Evolutionary conservation across 2,888 invertebrate species (phyloP).

Genomic region (Caenorhabditis sp.): DNA sequence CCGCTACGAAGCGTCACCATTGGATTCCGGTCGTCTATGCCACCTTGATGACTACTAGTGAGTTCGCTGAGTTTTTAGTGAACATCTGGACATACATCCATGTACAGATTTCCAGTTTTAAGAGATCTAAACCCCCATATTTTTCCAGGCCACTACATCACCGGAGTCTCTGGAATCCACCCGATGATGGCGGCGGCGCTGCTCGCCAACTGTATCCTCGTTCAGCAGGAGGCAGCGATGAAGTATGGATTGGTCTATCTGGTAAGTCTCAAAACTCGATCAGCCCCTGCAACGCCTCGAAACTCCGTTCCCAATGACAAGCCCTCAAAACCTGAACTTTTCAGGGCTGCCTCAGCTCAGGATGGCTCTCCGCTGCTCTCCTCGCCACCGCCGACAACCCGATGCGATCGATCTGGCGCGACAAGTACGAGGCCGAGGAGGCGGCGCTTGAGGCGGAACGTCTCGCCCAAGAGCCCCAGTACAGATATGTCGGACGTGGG

Average conservation of each 20-base stretch:
- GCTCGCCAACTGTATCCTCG: neutral
- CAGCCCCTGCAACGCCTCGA: no score
- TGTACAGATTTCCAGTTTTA: no score
- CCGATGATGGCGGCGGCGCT: neutral
- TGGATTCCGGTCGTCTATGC: neutral
- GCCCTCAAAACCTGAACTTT: no score
- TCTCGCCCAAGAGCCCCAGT: no score
- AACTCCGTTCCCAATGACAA: no score
- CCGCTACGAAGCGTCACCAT: neutral
- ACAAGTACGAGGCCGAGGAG: neutral
- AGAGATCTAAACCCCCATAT: neutral
- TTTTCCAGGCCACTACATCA: constrained; percentile 1
- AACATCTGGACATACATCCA: no score
- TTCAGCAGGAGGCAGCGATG: neutral
- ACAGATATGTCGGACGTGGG: neutral
- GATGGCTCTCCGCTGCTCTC: neutral
- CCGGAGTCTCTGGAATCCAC: neutral
- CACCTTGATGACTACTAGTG: neutral
- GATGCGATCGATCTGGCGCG: neutral
- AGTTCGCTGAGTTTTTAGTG: neutral
- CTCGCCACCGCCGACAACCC: neutral
- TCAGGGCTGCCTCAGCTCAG: neutral
- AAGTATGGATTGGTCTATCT: neutral
- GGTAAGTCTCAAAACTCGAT: no score
- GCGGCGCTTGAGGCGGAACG: neutral